Conservation (phyloP, 2,113 vertebrate genomes). For the Lynx canadensis region DNA sequence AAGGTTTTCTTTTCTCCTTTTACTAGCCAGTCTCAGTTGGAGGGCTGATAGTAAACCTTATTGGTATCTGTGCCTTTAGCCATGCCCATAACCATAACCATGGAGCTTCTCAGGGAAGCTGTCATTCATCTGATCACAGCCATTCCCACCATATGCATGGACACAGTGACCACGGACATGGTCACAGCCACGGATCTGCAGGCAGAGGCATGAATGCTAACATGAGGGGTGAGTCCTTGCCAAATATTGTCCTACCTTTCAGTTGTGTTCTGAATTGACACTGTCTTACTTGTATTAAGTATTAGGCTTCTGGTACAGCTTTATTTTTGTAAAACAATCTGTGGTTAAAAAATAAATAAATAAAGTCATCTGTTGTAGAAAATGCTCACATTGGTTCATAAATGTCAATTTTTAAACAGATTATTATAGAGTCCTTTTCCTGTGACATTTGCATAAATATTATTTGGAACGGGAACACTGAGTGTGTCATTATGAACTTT, state of each 20-base stretch:
- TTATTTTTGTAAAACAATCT: conserved; percentile 16
- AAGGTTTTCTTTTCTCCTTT: conserved; percentile 70
- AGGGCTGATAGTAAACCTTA: conserved; percentile 96
- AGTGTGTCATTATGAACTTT: background rate
- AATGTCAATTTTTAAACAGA: background rate
- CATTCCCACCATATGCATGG: conserved; percentile 92
- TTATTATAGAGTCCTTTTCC: conserved; percentile 13
- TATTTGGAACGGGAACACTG: conserved; percentile 18
- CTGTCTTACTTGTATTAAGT: conserved; percentile 1
- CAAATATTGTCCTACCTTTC: background rate
- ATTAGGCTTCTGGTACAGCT: background rate
- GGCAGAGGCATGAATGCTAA: conserved; percentile 97
- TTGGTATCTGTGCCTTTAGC: conserved; percentile 99
- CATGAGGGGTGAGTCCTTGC: conserved; percentile 93
- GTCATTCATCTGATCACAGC: conserved; percentile 90
- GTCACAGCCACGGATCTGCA: conserved; percentile 84
- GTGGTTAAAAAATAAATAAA: background rate
- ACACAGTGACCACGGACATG: conserved; percentile 89
- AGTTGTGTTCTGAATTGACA: background rate
- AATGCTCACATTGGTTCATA: conserved; percentile 25
- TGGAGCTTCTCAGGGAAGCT: conserved; percentile 88
- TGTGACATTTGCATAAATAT: background rate
- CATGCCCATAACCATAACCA: conserved; percentile 94
- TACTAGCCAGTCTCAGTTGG: conserved; percentile 96
- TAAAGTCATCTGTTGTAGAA: background rate